Evolutionary conservation across 2,797 vertebrate genomes (phyloP).

Genomic region (Gorsachius magnificus): DNA sequence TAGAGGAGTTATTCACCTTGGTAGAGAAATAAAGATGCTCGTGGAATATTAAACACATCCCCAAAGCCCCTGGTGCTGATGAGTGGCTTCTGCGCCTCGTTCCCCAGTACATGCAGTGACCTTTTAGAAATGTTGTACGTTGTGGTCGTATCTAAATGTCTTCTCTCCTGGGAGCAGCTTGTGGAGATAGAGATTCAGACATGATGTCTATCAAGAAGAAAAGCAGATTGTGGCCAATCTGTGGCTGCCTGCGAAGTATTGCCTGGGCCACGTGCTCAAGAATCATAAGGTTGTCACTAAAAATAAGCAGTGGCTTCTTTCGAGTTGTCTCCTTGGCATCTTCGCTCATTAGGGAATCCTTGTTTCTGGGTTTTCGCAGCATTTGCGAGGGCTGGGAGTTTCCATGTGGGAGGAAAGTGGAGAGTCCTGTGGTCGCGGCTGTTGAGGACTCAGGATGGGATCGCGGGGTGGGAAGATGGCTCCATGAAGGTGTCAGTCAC

Average conservation of each 20-base stretch:
- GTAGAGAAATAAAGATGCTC: conserved; percentile 27
- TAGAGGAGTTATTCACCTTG: not conserved
- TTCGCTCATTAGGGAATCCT: conserved; percentile 29
- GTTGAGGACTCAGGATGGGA: not conserved
- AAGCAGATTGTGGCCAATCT: conserved; percentile 56
- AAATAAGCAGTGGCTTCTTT: conserved; percentile 41
- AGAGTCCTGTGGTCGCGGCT: not conserved
- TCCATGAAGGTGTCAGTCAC: rapidly evolving
- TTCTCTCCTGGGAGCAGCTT: conserved; percentile 39
- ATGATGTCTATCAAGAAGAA: conserved; percentile 54
- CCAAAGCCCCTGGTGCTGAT: not conserved
- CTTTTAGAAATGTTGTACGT: conserved; percentile 32
- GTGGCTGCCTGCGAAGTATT: conserved; percentile 16
- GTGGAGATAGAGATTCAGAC: conserved; percentile 58
- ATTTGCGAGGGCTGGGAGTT: conserved; percentile 14
- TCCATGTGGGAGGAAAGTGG: not conserved
- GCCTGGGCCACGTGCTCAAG: conserved; percentile 34
- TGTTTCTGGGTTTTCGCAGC: not conserved
- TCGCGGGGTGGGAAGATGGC: rapidly evolving
- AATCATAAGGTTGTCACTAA: conserved; percentile 56
- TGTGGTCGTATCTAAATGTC: conserved; percentile 50
- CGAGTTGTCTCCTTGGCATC: not conserved
- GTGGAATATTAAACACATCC: conserved; percentile 14
- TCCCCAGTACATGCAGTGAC: not conserved
- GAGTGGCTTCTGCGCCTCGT: not conserved